phyloP scores from a whole-genome alignment of 2,888 invertebrate species.

The Napeogenes sylphis region DNA sequence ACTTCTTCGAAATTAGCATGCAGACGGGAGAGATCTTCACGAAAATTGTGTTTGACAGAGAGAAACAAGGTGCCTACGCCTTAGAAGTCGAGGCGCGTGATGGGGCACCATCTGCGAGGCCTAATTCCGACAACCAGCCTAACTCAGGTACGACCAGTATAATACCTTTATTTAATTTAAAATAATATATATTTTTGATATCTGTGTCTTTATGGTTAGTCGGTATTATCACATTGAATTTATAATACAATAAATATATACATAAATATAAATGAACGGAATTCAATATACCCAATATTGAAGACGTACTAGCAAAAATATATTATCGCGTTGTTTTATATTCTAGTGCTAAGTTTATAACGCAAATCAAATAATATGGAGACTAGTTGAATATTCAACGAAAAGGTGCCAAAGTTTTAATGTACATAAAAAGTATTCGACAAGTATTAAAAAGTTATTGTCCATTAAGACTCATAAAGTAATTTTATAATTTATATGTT shows the following conservation, averaged over 20 bases:
- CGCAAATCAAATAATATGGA: too few relatives aligned
- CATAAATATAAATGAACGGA: too few relatives aligned
- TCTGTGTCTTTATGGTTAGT: too few relatives aligned
- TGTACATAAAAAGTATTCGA: not conserved
- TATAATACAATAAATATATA: too few relatives aligned
- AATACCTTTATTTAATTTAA: conserved; percentile 43
- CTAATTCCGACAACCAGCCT: conserved; percentile 94
- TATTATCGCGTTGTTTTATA: too few relatives aligned
- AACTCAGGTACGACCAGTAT: conserved; percentile 89
- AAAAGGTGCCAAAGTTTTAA: not conserved
- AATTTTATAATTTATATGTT: not conserved
- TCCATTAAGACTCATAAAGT: not conserved
- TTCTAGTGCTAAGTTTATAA: too few relatives aligned
- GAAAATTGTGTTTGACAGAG: conserved; percentile 96
- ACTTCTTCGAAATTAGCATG: conserved; percentile 97
- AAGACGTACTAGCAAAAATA: too few relatives aligned
- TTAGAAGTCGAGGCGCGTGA: conserved; percentile 98
- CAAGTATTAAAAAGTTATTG: not conserved
- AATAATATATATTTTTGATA: not conserved
- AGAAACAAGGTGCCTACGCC: conserved; percentile 98
- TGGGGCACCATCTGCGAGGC: conserved; percentile 96
- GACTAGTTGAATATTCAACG: too few relatives aligned
- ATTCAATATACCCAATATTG: too few relatives aligned
- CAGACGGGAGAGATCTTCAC: conserved; percentile 97
- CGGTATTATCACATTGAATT: too few relatives aligned